Evolutionary conservation across 2,797 vertebrate species (phyloP).

Genomic region (Odontamblyopus lacepedii): DNA sequence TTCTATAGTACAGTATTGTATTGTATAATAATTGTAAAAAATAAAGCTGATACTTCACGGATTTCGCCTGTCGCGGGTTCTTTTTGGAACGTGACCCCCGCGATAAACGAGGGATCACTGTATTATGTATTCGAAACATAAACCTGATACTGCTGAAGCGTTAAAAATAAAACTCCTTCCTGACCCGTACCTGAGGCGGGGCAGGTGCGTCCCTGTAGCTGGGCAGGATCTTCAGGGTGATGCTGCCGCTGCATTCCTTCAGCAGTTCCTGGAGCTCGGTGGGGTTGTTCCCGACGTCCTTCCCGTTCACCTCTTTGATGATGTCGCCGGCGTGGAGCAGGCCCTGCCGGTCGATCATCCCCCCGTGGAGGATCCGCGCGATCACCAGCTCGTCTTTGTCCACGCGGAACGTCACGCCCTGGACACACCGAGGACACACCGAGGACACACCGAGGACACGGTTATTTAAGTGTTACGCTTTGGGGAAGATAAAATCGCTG

Average conservation of each 20-base stretch:
- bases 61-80: too few species aligned
- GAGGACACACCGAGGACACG: too few species aligned
- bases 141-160: too few species aligned
- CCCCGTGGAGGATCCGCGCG: slow-evolving; percentile 91
- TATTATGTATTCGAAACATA: too few species aligned
- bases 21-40: too few species aligned
- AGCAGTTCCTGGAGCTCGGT: slow-evolving; percentile 94
- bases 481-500: too few species aligned
- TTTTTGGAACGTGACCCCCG: too few species aligned
- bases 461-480: too few species aligned
- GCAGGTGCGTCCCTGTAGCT: slow-evolving; percentile 91
- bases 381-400: slow-evolving; percentile 92
- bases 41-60: too few species aligned
- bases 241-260: slow-evolving; percentile 92
- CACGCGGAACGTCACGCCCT: slow-evolving; percentile 93
- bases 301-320: slow-evolving; percentile 86
- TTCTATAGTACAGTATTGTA: too few species aligned
- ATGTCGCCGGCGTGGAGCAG: slow-evolving; percentile 93
- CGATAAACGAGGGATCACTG: too few species aligned
- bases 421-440: not conserved
- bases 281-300: slow-evolving; percentile 93
- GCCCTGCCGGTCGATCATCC: slow-evolving; percentile 93
- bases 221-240: slow-evolving; percentile 95
- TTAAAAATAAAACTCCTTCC: too few species aligned
- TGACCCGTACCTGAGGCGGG: slow-evolving; percentile 85